phyloP scores from a whole-genome alignment of 64 coral and sea anemone genomes.

The Montipora efflorescens region DNA sequence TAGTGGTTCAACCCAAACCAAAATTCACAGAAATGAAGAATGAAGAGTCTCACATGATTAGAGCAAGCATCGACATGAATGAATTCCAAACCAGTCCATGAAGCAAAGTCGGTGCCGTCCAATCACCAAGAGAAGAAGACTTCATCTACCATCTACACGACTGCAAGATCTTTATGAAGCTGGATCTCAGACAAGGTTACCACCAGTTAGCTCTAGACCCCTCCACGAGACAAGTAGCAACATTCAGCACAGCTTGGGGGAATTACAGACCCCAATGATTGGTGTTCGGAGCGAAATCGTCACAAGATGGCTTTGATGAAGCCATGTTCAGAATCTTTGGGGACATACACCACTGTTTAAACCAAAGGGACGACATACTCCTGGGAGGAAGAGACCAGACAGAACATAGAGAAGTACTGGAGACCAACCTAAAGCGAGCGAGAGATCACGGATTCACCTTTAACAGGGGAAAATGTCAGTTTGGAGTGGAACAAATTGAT shows the following conservation, averaged over 20 bases:
- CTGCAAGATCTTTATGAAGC: slow-evolving; percentile 75
- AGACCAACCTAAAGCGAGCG: not conserved
- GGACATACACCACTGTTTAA: too few species aligned
- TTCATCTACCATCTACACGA: slow-evolving; percentile 64
- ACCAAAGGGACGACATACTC: too few species aligned
- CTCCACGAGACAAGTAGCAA: slow-evolving; percentile 44
- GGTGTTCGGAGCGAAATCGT: not conserved
- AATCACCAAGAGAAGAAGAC: slow-evolving; percentile 55
- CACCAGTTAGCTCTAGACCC: slow-evolving; percentile 67
- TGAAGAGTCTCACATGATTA: slow-evolving; percentile 28
- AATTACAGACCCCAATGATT: not conserved
- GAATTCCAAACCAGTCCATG: not conserved
- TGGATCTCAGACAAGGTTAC: slow-evolving; percentile 71
- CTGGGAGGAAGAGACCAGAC: slow-evolving; percentile 11
- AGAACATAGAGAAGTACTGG: too few species aligned
- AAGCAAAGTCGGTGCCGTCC: slow-evolving; percentile 61
- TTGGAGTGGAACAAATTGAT: slow-evolving; percentile 56
- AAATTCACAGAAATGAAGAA: slow-evolving; percentile 40
- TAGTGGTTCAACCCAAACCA: slow-evolving; percentile 62
- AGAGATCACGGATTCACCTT: slow-evolving; percentile 43
- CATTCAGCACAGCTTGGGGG: not conserved
- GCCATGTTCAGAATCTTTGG: not conserved
- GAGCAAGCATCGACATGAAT: slow-evolving; percentile 74
- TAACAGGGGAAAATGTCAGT: slow-evolving; percentile 23
- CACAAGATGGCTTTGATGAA: not conserved